Conservation (phyloP, 2,113 vertebrate species). For the Tupaia tana region DNA sequence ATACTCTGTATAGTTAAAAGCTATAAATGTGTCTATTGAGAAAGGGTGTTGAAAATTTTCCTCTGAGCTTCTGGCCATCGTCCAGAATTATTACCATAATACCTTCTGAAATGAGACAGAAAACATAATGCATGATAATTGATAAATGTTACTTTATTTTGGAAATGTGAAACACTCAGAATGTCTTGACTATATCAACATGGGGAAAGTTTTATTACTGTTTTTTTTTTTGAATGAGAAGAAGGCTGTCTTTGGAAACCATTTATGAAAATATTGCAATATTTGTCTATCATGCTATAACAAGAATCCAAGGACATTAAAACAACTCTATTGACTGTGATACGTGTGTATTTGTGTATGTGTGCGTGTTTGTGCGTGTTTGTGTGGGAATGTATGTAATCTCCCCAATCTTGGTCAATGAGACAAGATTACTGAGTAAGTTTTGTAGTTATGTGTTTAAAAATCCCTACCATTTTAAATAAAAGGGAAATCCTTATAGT, state of each 20-base stretch:
- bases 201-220: slow-evolving; percentile 22
- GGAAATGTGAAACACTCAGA: slow-evolving; percentile 80
- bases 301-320: slow-evolving; percentile 21
- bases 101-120: slow-evolving; percentile 87
- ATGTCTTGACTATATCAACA: slow-evolving; percentile 69
- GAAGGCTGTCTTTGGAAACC: slow-evolving; percentile 45
- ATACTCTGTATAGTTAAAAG: slow-evolving; percentile 83
- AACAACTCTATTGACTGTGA: not conserved
- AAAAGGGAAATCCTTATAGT: slow-evolving; percentile 62
- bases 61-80: slow-evolving; percentile 83
- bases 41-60: slow-evolving; percentile 84
- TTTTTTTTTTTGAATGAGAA: not conserved
- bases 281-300: slow-evolving; percentile 20
- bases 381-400: not conserved
- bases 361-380: not conserved
- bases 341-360: not conserved
- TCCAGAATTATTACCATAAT: slow-evolving; percentile 89
- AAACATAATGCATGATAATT: slow-evolving; percentile 86
- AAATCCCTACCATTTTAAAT: slow-evolving; percentile 36
- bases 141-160: slow-evolving; percentile 84
- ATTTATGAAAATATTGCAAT: slow-evolving; percentile 4
- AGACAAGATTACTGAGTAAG: slow-evolving; percentile 45
- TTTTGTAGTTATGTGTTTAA: slow-evolving; percentile 50
- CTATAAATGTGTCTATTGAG: slow-evolving; percentile 85
- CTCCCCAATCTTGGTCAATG: not conserved